phyloP scores from a whole-genome alignment of 1,140 invertebrate species.

The Dolichoris vasculosae region DNA sequence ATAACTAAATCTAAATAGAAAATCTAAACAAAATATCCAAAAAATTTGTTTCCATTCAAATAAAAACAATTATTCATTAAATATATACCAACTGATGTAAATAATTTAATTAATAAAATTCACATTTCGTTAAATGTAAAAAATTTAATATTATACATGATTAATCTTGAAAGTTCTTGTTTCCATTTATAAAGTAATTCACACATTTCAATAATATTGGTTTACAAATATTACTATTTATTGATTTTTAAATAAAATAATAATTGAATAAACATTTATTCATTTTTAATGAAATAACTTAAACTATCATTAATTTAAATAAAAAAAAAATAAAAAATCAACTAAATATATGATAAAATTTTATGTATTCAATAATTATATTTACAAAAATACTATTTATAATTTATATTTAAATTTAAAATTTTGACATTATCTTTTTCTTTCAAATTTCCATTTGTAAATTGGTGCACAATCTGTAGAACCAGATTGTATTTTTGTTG shows the following conservation, averaged over 20 bases:
- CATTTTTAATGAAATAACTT: neutral
- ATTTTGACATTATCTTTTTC: slow-evolving; percentile 77
- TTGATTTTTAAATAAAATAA: too few species aligned
- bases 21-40: neutral
- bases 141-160: too few species aligned
- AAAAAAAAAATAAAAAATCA: neutral
- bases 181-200: too few species aligned
- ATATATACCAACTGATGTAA: too few species aligned
- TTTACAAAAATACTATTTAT: slow-evolving; percentile 38
- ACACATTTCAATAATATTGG: too few species aligned
- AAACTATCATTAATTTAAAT: neutral
- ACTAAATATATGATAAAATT: neutral
- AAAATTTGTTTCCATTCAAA: too few species aligned
- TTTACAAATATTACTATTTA: too few species aligned
- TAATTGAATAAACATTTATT: too few species aligned
- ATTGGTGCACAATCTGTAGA: slow-evolving; percentile 84
- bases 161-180: too few species aligned
- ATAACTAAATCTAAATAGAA: slow-evolving; percentile 33
- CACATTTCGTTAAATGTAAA: neutral
- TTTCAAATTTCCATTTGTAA: slow-evolving; percentile 89
- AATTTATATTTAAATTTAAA: too few species aligned
- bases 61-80: too few species aligned
- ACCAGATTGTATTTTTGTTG: slow-evolving; percentile 80
- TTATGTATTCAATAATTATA: slow-evolving; percentile 43
- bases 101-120: neutral